Evolutionary conservation across 2,113 vertebrate genomes (phyloP).

Genomic region (Sylvia atricapilla): DNA sequence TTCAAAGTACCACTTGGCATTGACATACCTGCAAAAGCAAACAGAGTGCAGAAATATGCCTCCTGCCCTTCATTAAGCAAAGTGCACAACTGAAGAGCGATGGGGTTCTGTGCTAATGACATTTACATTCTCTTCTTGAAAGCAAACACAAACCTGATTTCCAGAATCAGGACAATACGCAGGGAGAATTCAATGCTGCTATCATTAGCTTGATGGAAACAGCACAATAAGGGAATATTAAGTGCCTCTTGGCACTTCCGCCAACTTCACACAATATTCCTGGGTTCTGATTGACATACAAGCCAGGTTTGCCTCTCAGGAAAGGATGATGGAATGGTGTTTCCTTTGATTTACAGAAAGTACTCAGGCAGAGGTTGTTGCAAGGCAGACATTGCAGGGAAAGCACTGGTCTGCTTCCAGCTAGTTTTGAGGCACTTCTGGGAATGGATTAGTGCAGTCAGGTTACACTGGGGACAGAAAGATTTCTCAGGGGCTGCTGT

Average conservation of each 20-base stretch:
- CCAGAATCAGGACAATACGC: neutral
- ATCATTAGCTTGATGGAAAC: neutral
- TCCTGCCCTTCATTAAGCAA: neutral
- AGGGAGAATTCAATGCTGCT: neutral
- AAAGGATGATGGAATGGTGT: neutral
- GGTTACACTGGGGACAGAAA: neutral
- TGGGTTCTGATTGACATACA: neutral
- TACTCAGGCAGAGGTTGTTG: neutral
- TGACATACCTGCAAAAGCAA: conserved; percentile 88
- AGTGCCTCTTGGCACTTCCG: neutral
- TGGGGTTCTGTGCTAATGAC: neutral
- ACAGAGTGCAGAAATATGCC: neutral
- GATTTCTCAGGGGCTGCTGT: neutral
- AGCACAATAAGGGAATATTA: neutral
- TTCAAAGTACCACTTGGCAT: conserved; percentile 91
- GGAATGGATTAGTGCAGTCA: neutral
- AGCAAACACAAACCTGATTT: neutral
- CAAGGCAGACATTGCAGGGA: neutral
- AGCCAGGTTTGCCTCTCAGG: neutral
- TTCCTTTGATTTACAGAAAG: neutral
- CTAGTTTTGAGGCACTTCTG: neutral
- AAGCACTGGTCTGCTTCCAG: neutral
- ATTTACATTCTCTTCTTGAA: neutral
- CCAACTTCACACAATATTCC: neutral
- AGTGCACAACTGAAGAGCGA: neutral